Conservation (phyloP, 1,140 invertebrate species). For the Limonius californicus region DNA sequence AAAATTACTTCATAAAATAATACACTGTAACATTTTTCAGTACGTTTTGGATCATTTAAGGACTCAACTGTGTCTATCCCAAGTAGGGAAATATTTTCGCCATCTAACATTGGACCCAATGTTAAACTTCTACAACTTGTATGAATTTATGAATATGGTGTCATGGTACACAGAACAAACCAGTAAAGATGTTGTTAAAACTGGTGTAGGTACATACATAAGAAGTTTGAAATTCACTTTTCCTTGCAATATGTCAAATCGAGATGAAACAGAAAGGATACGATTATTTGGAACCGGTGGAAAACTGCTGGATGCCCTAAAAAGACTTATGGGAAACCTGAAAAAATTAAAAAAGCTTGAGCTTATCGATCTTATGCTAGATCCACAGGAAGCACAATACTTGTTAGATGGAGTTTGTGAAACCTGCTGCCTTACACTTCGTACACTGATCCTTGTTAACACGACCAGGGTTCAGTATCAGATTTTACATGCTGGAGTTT, state of each 20-base stretch:
- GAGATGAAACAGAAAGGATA: slow-evolving; percentile 56
- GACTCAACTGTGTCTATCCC: slow-evolving; percentile 67
- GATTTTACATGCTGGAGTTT: slow-evolving; percentile 73
- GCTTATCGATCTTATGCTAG: slow-evolving; percentile 73
- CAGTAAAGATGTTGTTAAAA: slow-evolving; percentile 40
- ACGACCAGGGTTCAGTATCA: slow-evolving; percentile 68
- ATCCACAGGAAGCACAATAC: slow-evolving; percentile 62
- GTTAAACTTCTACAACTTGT: slow-evolving; percentile 78
- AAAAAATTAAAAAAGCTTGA: slow-evolving; percentile 62
- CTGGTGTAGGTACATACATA: slow-evolving; percentile 57
- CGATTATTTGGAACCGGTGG: slow-evolving; percentile 75
- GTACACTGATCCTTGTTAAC: slow-evolving; percentile 68
- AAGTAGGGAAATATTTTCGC: slow-evolving; percentile 65
- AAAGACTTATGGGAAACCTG: slow-evolving; percentile 68
- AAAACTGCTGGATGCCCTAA: slow-evolving; percentile 63
- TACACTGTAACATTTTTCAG: slow-evolving; percentile 44
- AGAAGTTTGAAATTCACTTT: slow-evolving; percentile 71
- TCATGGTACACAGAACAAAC: slow-evolving; percentile 65
- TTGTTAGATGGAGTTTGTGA: slow-evolving; percentile 72
- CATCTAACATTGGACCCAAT: slow-evolving; percentile 69
- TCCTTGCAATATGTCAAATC: slow-evolving; percentile 68
- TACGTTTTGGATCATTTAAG: slow-evolving; percentile 73
- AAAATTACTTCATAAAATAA: too few relatives aligned
- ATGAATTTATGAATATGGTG: slow-evolving; percentile 79
- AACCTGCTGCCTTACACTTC: slow-evolving; percentile 61